These are phyloP conservation scores for Prionace glauca DNA, from an alignment of 2,797 vertebrate genomes.

Conservation along the genomic window DNA sequence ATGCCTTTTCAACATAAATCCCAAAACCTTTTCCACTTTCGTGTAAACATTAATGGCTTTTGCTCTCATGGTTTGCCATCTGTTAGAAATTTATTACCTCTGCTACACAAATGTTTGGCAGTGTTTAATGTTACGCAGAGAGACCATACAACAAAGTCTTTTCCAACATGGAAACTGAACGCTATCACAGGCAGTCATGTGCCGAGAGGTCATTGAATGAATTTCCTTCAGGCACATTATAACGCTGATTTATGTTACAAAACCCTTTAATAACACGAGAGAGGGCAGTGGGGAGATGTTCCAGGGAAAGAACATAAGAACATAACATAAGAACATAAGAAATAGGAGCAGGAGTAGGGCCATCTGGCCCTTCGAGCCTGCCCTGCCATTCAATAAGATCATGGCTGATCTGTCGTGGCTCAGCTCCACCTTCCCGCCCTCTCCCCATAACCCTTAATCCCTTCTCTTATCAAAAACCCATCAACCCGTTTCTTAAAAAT, in stretches of 20 bases:
- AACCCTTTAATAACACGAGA: neutral
- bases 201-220: neutral
- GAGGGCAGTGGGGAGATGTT: neutral
- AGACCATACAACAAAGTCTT: neutral
- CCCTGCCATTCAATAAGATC: too few relatives aligned
- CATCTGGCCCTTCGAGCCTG: too few relatives aligned
- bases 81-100: neutral
- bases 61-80: constrained; percentile 20
- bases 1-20: constrained; percentile 1
- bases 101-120: neutral
- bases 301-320: too few relatives aligned
- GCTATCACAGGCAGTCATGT: neutral
- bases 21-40: neutral
- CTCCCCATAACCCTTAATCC: too few relatives aligned
- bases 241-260: neutral
- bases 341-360: too few relatives aligned
- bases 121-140: neutral
- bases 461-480: too few relatives aligned
- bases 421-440: too few relatives aligned
- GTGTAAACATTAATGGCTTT: neutral
- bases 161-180: neutral
- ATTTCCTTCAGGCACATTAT: neutral
- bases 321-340: too few relatives aligned
- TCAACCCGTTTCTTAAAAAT: too few relatives aligned
- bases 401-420: too few relatives aligned